Evolutionary conservation across 2,888 invertebrate species (phyloP), one percentile per base, ranked within the genome.

Genomic region (Drosophila meridiana): DNA sequence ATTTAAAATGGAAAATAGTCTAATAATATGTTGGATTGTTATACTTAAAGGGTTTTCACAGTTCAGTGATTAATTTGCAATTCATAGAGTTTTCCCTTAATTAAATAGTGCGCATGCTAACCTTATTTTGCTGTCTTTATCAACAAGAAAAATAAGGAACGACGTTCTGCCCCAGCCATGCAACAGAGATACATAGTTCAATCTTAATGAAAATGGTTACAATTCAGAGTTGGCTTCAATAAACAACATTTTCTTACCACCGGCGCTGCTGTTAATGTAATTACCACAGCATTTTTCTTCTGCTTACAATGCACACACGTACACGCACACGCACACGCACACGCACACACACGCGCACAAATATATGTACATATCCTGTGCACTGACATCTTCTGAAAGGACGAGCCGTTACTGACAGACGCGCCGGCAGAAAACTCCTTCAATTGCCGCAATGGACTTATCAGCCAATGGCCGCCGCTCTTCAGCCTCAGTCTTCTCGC

Each of bases 141-240:
- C 61, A 26, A 5, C 7, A n/a, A 28, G 28, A 32, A 45, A 40
- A 45, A 7, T 20, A 20, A 14, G 4, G 9, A 0, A 4, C 9
- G 14, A 40, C n/a, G 13, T 6, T 9, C 40, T 30, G 47, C 45
- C 38, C 59, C 9, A 48, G 53, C 63, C 56, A 70, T 75, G 68
- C 13, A 56, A 65, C 68, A 79, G 68, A 80, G 59, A 65, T 69
- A 68, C 78, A 79, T 88, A 87, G 81, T 84, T 91, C 83, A 84
- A 83, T 89, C 89, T 89, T 90, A 89, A 84, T 89, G 90, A 91
- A 90, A 89, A 86, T 87, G 75, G 90, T 83, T 91, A 78, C 80
- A 77, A 73, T 78, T 83, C 76, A 61, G 72, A 59, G 70, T 67
- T 72, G 73, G 52, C 75, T 84, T 78, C 78, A 74, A 83, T 87